Base-by-base conservation (phyloP, 2,113 vertebrate genomes). In the Prochilodus magdalenae region DNA sequence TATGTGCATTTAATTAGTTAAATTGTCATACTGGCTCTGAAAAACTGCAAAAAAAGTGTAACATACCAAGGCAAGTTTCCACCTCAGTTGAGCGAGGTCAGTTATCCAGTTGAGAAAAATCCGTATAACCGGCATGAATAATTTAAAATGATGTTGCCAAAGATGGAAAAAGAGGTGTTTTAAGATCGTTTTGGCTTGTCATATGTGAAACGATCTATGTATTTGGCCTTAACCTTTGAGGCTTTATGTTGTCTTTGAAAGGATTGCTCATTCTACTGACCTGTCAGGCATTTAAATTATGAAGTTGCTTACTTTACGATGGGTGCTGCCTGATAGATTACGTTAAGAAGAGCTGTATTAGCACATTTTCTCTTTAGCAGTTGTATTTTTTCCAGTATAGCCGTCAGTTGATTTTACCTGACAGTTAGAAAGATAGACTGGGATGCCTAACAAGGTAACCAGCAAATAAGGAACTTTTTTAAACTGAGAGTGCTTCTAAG, bases 41-140 rank as follows among this genome's bases (percentile, higher is more conserved):
- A 44, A 20, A 66, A 80, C 13, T 49, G 24, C 40, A 8, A 20
- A 26, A 27, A 20, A 55, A 73, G 14, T 49, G n/a, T 18, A 18
- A 73, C 22, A 73, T 24, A 73, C 12, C 78, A 73, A 51, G 26
- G 29, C 15, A 36, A 44, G 40, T 44, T 44, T 30, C 69, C 27
- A 65, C 40, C 55, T 62, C 40, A 73, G 27, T 40, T 30, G 26
- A 73, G 20, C 30, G 44, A 67, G 65, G 6, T 22, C 36, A 65
- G 49, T 81, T 24, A 62, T 73, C 69, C 40, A n/a, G 62, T 71
- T 62, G 40, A 55, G 51, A 57, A 79, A 59, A 79, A 79, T 60
- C 33, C 26, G 62, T 80, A 72, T 72, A 63, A 79, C 29, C 49
- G 27, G 30, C 20, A 44, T 53, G 70, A 81, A 65, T 81, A 53